phyloP scores from a whole-genome alignment of 2,113 vertebrate genomes.

The Aptenodytes patagonicus region DNA sequence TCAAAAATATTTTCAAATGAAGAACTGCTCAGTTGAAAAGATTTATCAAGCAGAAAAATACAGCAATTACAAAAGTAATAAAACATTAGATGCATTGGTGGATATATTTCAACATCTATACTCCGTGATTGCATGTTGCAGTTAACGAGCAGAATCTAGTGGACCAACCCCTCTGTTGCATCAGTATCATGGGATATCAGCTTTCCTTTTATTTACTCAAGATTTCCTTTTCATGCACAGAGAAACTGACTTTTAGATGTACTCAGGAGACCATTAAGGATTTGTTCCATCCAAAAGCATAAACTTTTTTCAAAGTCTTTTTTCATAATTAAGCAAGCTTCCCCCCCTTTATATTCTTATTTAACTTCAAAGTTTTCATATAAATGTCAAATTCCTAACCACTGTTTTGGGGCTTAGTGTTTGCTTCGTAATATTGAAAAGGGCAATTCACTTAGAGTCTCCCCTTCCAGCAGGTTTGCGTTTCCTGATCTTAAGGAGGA shows the following conservation, averaged over 20 bases:
- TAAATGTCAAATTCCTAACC: not conserved
- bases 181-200: not conserved
- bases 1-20: not conserved
- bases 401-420: not conserved
- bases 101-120: not conserved
- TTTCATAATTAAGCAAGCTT: not conserved
- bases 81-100: not conserved
- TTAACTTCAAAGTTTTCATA: not conserved
- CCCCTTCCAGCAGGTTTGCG: not conserved
- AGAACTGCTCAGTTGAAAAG: not conserved
- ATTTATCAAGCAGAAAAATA: not conserved
- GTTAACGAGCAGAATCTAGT: not conserved
- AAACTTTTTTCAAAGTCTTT: not conserved
- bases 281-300: not conserved
- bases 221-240: not conserved
- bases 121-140: not conserved
- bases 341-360: not conserved
- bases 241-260: not conserved
- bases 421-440: not conserved
- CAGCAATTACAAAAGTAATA: not conserved
- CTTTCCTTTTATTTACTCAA: not conserved
- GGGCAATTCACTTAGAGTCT: not conserved
- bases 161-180: not conserved
- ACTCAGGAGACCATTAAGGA: not conserved
- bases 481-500: not conserved